phyloP scores from a whole-genome alignment of 1,140 invertebrate species.

The Eufriesea mexicana region DNA sequence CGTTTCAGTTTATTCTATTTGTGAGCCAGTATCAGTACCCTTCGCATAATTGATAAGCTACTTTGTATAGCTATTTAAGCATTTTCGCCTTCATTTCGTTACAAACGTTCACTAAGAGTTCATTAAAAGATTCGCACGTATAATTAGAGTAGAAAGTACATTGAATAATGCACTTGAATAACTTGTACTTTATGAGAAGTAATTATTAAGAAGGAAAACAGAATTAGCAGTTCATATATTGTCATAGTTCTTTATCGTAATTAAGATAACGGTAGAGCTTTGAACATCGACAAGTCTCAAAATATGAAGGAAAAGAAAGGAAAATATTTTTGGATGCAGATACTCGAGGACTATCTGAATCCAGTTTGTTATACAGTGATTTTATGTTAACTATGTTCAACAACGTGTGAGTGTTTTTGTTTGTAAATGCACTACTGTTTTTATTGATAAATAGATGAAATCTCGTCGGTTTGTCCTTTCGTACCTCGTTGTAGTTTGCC shows the following conservation, averaged over 20 bases:
- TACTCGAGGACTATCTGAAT: slow-evolving; percentile 58
- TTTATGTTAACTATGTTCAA: slow-evolving; percentile 65
- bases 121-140: slow-evolving; percentile 57
- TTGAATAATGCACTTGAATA: slow-evolving; percentile 64
- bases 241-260: slow-evolving; percentile 56
- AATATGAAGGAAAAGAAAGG: background rate
- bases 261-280: slow-evolving; percentile 52
- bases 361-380: slow-evolving; percentile 63
- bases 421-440: slow-evolving; percentile 73
- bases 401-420: slow-evolving; percentile 72
- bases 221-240: slow-evolving; percentile 55
- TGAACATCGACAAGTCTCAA: slow-evolving; percentile 51
- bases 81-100: slow-evolving; percentile 57
- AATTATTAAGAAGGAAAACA: slow-evolving; percentile 29
- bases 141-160: slow-evolving; percentile 54
- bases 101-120: slow-evolving; percentile 51
- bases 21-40: slow-evolving; percentile 68
- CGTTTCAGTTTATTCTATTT: slow-evolving; percentile 67
- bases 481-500: slow-evolving; percentile 52
- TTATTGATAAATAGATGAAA: slow-evolving; percentile 60
- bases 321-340: slow-evolving; percentile 58
- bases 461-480: slow-evolving; percentile 46
- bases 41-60: slow-evolving; percentile 67
- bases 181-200: slow-evolving; percentile 59
- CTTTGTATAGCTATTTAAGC: slow-evolving; percentile 65